phyloP scores from a whole-genome alignment of 2,113 vertebrate species.

The Saccopteryx leptura region DNA sequence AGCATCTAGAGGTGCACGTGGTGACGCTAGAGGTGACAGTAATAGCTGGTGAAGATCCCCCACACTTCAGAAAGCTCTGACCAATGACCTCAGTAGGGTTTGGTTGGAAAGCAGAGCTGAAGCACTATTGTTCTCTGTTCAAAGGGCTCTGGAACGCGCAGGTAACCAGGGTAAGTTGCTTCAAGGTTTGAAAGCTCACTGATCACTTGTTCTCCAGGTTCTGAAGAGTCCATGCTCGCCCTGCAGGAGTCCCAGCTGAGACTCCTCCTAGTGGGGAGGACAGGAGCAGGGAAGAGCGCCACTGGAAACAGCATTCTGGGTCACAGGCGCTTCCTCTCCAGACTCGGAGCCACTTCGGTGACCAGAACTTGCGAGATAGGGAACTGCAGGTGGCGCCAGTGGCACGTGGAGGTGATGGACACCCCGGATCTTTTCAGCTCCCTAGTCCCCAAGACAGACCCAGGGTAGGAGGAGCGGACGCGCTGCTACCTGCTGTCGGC shows the following conservation, averaged over 20 bases:
- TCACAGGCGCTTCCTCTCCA: background rate
- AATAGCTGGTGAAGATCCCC: background rate
- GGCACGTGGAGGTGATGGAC: slow-evolving; percentile 84
- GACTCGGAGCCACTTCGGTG: background rate
- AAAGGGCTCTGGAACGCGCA: background rate
- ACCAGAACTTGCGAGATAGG: background rate
- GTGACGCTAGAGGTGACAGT: background rate
- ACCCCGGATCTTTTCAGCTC: slow-evolving; percentile 88
- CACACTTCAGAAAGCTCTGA: background rate
- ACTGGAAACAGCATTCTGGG: slow-evolving; percentile 38
- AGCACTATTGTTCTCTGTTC: background rate
- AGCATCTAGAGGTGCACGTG: background rate
- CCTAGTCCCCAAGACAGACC: slow-evolving; percentile 80
- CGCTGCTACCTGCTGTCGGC: slow-evolving; percentile 71
- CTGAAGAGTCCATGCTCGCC: background rate
- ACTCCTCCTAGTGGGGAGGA: slow-evolving; percentile 14
- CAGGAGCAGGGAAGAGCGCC: background rate
- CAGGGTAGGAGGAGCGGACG: slow-evolving; percentile 79
- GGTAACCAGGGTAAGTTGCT: background rate
- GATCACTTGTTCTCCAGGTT: background rate
- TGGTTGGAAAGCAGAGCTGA: background rate
- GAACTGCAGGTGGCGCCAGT: background rate
- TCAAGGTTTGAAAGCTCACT: background rate
- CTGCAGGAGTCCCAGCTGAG: background rate
- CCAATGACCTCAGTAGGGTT: background rate